phyloP scores from a whole-genome alignment of 1,140 invertebrate species.

The Copidosoma floridanum region DNA sequence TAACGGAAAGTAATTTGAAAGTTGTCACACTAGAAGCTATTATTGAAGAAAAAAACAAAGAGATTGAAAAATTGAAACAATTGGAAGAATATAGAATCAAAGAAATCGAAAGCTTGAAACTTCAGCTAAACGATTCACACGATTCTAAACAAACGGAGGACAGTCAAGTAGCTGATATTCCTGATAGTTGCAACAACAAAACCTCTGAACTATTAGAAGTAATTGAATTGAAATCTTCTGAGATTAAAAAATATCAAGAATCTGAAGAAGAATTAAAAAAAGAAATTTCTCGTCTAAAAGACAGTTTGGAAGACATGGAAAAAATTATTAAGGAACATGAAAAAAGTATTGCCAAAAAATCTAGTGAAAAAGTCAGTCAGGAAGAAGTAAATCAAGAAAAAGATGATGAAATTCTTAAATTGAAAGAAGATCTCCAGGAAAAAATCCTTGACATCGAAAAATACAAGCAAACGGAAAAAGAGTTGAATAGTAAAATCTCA shows the following conservation, averaged over 20 bases:
- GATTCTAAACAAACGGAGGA: constrained; percentile 4
- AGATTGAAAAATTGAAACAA: neutral
- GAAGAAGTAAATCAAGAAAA: constrained; percentile 2
- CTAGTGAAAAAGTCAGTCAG: neutral
- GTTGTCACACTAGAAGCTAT: constrained; percentile 5
- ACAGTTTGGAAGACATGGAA: constrained; percentile 4
- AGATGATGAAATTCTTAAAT: constrained; percentile 7
- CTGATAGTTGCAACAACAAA: constrained; percentile 11
- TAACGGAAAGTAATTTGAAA: too few relatives aligned
- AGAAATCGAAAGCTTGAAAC: constrained; percentile 2
- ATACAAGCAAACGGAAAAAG: neutral
- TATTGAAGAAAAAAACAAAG: constrained; percentile 1
- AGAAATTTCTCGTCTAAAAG: too few relatives aligned
- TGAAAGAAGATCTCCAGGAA: constrained; percentile 3
- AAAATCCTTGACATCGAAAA: neutral
- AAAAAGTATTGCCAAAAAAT: neutral
- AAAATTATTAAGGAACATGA: constrained; percentile 8
- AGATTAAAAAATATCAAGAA: constrained; percentile 21
- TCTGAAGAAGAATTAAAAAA: constrained; percentile 3
- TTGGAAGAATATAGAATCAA: neutral
- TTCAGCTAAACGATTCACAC: neutral
- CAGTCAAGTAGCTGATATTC: neutral
- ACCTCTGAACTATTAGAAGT: constrained; percentile 1
- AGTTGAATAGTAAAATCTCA: neutral
- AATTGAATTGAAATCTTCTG: constrained; percentile 10